phyloP scores from a whole-genome alignment of 2,113 vertebrate genomes.

The Neodon shergylaensis region DNA sequence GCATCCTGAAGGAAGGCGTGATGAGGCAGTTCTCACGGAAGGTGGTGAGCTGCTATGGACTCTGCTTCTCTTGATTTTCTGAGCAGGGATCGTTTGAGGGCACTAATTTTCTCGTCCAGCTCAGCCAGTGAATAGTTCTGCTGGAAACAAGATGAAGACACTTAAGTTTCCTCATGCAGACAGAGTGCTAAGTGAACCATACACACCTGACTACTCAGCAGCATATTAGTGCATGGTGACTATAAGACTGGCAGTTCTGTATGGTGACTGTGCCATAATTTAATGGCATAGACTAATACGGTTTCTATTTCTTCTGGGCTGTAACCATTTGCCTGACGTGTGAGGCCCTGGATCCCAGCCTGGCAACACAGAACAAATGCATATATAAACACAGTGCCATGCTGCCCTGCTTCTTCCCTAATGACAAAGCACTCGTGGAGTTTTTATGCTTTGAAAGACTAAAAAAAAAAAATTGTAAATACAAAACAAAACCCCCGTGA shows the following conservation, averaged over 20 bases:
- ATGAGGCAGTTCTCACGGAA: slow-evolving; percentile 82
- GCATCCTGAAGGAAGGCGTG: slow-evolving; percentile 35
- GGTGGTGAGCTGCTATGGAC: slow-evolving; percentile 85
- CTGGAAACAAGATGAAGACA: slow-evolving; percentile 83
- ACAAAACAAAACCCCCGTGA: background rate
- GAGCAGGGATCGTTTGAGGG: slow-evolving; percentile 93
- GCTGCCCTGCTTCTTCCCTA: slow-evolving; percentile 14
- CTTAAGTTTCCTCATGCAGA: slow-evolving; percentile 53
- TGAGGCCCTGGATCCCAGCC: background rate
- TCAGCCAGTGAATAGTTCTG: slow-evolving; percentile 95
- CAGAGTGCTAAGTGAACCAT: slow-evolving; percentile 61
- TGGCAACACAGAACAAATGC: background rate
- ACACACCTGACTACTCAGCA: slow-evolving; percentile 64
- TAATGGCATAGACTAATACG: slow-evolving; percentile 45
- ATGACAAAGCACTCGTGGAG: slow-evolving; percentile 34
- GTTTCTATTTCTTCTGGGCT: background rate
- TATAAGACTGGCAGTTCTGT: background rate
- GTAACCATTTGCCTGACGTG: too few species aligned
- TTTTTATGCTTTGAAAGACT: slow-evolving; percentile 19
- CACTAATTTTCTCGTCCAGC: slow-evolving; percentile 97
- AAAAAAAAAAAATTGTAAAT: background rate
- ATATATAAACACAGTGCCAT: background rate
- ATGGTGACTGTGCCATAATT: slow-evolving; percentile 20
- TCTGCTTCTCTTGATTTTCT: slow-evolving; percentile 91
- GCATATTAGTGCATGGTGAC: slow-evolving; percentile 18